A percentile compares a stretch with the other conserved stretches of the same genome.
Evolutionary conservation across 2,888 invertebrate genomes (phyloP).

Genomic region (Himalopsyche japonica): DNA sequence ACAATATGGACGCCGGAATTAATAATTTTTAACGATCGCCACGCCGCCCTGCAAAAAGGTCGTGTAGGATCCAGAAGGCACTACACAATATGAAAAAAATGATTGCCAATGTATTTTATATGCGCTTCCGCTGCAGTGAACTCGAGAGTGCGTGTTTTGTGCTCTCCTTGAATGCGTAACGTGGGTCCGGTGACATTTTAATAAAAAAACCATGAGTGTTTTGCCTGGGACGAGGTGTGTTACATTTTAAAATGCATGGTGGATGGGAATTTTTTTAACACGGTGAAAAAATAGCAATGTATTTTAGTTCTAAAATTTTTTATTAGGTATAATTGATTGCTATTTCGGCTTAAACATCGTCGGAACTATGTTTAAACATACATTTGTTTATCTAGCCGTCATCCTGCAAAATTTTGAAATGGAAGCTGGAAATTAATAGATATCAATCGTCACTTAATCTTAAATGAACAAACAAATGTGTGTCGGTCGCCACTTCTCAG

Average conservation of each 20-base stretch:
- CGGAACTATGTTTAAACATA: too few relatives aligned
- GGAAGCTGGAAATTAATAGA: too few relatives aligned
- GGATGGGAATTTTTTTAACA: background rate
- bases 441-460: too few relatives aligned
- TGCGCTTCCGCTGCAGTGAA: background rate
- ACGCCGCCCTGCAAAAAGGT: background rate
- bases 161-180: background rate
- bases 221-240: background rate
- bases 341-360: too few relatives aligned
- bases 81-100: background rate
- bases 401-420: too few relatives aligned
- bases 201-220: background rate
- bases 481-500: too few relatives aligned
- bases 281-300: too few relatives aligned
- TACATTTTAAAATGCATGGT: background rate
- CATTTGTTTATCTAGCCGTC: too few relatives aligned
- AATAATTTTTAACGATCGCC: slow-evolving; percentile 29
- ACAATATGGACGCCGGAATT: slow-evolving; percentile 32
- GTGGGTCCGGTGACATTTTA: background rate
- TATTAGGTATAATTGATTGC: too few relatives aligned
- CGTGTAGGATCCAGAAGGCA: background rate
- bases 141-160: background rate
- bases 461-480: too few relatives aligned
- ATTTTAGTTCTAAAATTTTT: too few relatives aligned
- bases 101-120: background rate